Evolutionary conservation across 2,113 vertebrate genomes (phyloP).

Genomic region (Pao palembangensis): DNA sequence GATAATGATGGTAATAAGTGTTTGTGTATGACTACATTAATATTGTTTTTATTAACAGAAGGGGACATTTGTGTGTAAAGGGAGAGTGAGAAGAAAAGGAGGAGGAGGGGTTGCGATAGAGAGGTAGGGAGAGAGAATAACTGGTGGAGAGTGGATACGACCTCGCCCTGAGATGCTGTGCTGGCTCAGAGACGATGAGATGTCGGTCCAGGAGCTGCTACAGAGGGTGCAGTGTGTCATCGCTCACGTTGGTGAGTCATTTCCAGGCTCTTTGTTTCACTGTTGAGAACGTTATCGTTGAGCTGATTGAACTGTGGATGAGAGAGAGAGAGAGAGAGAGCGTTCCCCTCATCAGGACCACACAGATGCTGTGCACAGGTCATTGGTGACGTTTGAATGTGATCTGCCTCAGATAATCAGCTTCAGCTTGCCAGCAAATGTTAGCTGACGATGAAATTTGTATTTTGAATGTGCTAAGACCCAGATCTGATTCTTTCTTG

Average conservation of each 20-base stretch:
- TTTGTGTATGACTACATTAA: neutral
- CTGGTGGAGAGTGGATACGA: conserved; percentile 47
- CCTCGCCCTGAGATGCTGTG: conserved; percentile 84
- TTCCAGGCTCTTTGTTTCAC: no score
- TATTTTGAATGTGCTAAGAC: no score
- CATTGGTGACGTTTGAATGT: neutral
- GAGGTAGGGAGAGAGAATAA: conserved; percentile 21
- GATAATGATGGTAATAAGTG: neutral
- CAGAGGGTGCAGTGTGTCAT: conserved; percentile 86
- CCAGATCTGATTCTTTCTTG: no score
- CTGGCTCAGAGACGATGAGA: conserved; percentile 89
- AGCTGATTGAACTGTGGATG: neutral
- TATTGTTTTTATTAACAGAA: neutral
- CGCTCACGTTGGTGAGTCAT: conserved; percentile 89
- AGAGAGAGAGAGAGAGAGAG: conserved; percentile 1
- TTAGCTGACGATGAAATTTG: no score
- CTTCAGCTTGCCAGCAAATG: no score
- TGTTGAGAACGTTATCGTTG: no score
- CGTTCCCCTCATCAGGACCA: conserved; percentile 46
- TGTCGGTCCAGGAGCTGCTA: conserved; percentile 89
- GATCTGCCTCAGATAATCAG: no score
- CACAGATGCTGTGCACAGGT: neutral
- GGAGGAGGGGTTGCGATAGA: conserved; percentile 21
- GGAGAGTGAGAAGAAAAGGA: conserved; percentile 17
- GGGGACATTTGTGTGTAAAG: neutral